Evolutionary conservation across 2,888 invertebrate genomes (phyloP).

Genomic region (Mythimna loreyi): DNA sequence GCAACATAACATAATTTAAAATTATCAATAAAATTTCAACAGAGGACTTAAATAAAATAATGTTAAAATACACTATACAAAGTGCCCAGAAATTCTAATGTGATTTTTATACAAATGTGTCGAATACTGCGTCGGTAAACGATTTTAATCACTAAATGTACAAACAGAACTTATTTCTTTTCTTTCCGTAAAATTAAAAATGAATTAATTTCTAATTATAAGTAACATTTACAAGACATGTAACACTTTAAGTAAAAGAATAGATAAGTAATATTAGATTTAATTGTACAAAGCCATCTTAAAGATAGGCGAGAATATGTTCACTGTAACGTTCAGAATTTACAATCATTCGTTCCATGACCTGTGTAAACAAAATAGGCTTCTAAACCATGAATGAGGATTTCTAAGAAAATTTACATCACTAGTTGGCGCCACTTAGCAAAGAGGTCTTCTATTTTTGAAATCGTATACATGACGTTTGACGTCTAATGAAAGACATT

Average conservation of each 20-base stretch:
- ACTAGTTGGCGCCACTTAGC: too few species aligned
- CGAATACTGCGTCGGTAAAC: constrained; percentile 69
- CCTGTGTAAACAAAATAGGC: constrained; percentile 8
- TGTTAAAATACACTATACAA: constrained; percentile 70
- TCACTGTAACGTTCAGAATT: constrained; percentile 34
- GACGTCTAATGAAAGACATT: too few species aligned
- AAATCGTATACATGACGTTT: too few species aligned
- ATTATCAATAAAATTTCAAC: constrained; percentile 88
- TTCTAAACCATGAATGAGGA: not conserved
- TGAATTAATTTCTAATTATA: constrained; percentile 53
- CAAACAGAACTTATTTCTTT: constrained; percentile 59
- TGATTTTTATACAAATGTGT: constrained; percentile 62
- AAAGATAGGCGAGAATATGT: constrained; percentile 51
- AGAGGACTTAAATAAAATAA: constrained; percentile 76
- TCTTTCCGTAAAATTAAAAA: constrained; percentile 41
- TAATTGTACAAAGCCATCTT: constrained; percentile 63
- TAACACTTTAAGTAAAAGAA: constrained; percentile 61
- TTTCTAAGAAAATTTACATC: too few species aligned
- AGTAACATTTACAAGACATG: constrained; percentile 67
- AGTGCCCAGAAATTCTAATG: constrained; percentile 58
- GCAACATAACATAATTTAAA: constrained; percentile 87
- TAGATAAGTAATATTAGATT: constrained; percentile 53
- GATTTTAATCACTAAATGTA: constrained; percentile 77
- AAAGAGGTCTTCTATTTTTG: too few species aligned
- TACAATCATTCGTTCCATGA: constrained; percentile 31